Percentiles rank a stretch among this genome's conserved stretches.
These are phyloP conservation scores for Papilio machaon DNA, from an alignment of 1,140 invertebrate genomes.

Conservation along the genomic window DNA sequence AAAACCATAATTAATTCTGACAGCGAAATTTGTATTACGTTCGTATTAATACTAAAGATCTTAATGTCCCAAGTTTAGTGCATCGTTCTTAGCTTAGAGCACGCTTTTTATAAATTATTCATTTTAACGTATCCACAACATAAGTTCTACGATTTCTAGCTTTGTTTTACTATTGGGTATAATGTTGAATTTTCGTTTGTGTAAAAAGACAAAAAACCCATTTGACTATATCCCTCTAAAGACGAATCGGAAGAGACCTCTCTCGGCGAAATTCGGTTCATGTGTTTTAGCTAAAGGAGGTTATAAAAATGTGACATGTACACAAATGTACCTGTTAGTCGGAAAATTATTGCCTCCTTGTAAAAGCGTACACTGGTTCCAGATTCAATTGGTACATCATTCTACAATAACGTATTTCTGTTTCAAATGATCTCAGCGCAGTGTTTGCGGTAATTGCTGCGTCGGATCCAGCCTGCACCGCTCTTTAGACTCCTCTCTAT, in stretches of 20 bases:
- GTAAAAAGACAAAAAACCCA: too few relatives aligned
- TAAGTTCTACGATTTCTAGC: too few relatives aligned
- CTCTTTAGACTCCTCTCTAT: not conserved
- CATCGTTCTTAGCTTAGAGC: slow-evolving; percentile 12
- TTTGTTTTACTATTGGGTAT: too few relatives aligned
- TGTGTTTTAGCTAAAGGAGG: too few relatives aligned
- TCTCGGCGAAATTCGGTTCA: too few relatives aligned
- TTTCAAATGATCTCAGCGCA: not conserved
- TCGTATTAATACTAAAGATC: slow-evolving; percentile 17
- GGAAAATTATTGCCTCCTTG: not conserved
- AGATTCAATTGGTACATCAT: not conserved
- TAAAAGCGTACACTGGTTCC: not conserved
- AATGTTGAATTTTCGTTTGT: too few relatives aligned
- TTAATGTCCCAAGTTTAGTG: slow-evolving; percentile 11
- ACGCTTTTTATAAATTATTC: slow-evolving; percentile 3
- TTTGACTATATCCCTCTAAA: too few relatives aligned
- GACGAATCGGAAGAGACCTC: too few relatives aligned
- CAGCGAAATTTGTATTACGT: slow-evolving; percentile 17
- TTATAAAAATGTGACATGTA: too few relatives aligned
- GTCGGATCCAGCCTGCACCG: not conserved
- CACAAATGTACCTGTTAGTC: too few relatives aligned
- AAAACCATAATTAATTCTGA: slow-evolving; percentile 33
- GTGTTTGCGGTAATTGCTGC: slow-evolving; percentile 12
- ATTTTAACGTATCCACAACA: not conserved
- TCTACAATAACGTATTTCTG: not conserved